Evolutionary conservation across 2,888 invertebrate genomes (phyloP).

Genomic region (Lithophane socia): DNA sequence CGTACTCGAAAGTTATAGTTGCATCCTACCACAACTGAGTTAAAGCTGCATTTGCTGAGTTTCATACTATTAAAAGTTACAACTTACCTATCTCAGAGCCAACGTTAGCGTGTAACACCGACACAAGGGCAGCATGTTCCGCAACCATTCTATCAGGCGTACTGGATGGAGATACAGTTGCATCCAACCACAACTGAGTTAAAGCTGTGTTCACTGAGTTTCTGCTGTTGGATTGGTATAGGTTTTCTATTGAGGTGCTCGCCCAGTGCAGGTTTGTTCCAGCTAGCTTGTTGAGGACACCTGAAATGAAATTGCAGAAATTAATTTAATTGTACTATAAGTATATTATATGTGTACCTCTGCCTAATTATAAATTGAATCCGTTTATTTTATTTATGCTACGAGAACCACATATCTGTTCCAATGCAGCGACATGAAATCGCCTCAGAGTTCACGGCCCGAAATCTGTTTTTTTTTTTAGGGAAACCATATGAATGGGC

Average conservation of each 20-base stretch:
- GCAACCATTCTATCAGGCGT: constrained; percentile 94
- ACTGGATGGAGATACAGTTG: constrained; percentile 91
- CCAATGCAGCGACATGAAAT: background rate
- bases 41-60: constrained; percentile 95
- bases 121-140: constrained; percentile 95
- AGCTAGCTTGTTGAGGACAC: constrained; percentile 95
- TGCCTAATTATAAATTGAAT: background rate
- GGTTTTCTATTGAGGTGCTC: constrained; percentile 93
- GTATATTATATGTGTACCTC: no score
- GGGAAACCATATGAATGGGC: no score
- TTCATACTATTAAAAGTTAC: constrained; percentile 77
- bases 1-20: constrained; percentile 91
- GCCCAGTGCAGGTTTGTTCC: constrained; percentile 97
- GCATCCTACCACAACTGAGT: constrained; percentile 93
- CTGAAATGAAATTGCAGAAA: constrained; percentile 71
- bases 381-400: background rate
- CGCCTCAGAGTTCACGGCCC: background rate
- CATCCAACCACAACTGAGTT: constrained; percentile 92
- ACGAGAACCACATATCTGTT: background rate
- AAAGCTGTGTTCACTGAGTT: constrained; percentile 95
- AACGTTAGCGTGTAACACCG: constrained; percentile 96
- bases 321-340: no score
- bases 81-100: constrained; percentile 96
- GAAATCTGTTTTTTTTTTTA: background rate
- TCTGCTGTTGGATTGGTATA: constrained; percentile 95